A percentile compares a stretch with the other conserved stretches of the same genome.
Evolutionary conservation across 1,140 invertebrate species (phyloP).

Genomic region (Asobara japonica): DNA sequence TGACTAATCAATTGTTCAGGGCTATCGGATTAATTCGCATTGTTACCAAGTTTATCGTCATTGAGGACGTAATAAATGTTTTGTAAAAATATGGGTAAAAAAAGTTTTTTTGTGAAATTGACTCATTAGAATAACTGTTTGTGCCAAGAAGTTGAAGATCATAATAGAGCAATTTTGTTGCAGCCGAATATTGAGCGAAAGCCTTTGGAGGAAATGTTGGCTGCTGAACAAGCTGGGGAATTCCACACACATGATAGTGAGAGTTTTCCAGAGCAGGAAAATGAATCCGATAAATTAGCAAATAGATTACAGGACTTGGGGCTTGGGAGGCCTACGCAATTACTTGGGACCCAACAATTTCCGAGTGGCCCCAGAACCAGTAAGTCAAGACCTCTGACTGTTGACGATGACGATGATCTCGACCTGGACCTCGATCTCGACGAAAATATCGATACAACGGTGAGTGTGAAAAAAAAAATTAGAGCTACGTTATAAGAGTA

Average conservation of each 20-base stretch:
- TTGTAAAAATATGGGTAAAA: too few relatives aligned
- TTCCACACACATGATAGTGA: slow-evolving; percentile 60
- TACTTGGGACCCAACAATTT: slow-evolving; percentile 13
- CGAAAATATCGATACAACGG: slow-evolving; percentile 74
- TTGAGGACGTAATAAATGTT: background rate
- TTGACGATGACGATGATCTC: slow-evolving; percentile 70
- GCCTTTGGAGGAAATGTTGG: slow-evolving; percentile 77
- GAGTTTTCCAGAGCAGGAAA: slow-evolving; percentile 19
- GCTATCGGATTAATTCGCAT: slow-evolving; percentile 36
- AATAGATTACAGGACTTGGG: slow-evolving; percentile 48
- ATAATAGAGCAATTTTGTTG: slow-evolving; percentile 38
- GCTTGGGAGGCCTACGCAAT: slow-evolving; percentile 39
- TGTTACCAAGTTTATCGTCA: slow-evolving; percentile 37
- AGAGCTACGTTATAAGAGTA: too few relatives aligned
- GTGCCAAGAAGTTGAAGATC: too few relatives aligned
- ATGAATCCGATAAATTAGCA: slow-evolving; percentile 28
- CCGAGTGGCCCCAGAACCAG: slow-evolving; percentile 36
- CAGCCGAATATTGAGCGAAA: slow-evolving; percentile 79
- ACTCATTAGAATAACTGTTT: too few relatives aligned
- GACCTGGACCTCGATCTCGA: slow-evolving; percentile 74
- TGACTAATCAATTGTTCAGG: slow-evolving; percentile 43
- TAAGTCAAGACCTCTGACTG: slow-evolving; percentile 51
- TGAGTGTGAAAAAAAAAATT: slow-evolving; percentile 52
- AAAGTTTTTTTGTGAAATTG: too few relatives aligned
- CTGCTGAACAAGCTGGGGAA: slow-evolving; percentile 67